Evolutionary conservation across 2,113 vertebrate species (phyloP).

Genomic region (Alosa alosa): DNA sequence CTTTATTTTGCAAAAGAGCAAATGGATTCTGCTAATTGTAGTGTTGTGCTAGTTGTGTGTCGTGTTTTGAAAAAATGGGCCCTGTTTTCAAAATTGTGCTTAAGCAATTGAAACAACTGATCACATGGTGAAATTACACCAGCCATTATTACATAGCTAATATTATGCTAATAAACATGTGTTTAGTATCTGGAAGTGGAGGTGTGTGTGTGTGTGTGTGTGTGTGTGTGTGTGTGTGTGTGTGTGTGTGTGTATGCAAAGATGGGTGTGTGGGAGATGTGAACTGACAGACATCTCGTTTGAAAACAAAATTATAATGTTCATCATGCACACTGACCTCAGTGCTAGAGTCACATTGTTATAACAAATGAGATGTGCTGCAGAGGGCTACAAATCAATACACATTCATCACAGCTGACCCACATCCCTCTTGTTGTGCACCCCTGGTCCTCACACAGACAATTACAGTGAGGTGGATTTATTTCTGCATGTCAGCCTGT

Average conservation of each 20-base stretch:
- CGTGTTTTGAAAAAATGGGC: too few species aligned
- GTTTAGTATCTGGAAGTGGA: background rate
- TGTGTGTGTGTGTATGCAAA: background rate
- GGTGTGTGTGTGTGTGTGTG: background rate
- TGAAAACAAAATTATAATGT: background rate
- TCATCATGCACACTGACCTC: background rate
- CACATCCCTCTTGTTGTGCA: background rate
- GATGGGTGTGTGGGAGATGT: background rate
- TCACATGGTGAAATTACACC: background rate
- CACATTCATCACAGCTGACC: background rate
- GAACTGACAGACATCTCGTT: background rate
- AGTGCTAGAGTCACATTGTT: background rate
- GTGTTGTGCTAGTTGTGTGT: too few species aligned
- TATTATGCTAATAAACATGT: background rate
- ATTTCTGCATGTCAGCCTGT: background rate
- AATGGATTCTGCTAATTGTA: too few species aligned
- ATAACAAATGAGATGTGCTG: background rate
- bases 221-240: slow-evolving; percentile 7
- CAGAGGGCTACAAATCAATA: background rate
- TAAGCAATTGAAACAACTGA: background rate
- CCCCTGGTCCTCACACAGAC: background rate
- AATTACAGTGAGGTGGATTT: background rate
- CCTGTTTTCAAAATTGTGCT: too few species aligned
- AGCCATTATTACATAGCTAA: background rate
- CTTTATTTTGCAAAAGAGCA: too few species aligned